These are phyloP conservation scores for Anguilla pacifica DNA, from an alignment of 2,797 vertebrate genomes.

Conservation along the genomic window DNA sequence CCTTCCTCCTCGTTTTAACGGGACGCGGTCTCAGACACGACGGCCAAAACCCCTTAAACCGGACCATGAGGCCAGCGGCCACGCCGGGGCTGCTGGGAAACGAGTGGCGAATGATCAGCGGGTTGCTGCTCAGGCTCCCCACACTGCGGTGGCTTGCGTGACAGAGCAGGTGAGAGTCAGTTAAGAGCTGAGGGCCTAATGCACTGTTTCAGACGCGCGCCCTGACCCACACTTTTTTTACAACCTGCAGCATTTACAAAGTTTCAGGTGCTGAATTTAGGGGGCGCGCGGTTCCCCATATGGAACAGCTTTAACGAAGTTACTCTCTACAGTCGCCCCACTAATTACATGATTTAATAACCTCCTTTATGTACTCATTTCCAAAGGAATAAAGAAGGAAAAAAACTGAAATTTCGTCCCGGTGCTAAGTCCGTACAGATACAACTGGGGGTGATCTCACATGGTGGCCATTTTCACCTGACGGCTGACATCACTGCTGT, in stretches of 20 bases:
- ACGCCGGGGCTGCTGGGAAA: too few relatives aligned
- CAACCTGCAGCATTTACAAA: slow-evolving; percentile 1
- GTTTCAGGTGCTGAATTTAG: slow-evolving; percentile 31
- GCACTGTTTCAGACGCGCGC: neutral
- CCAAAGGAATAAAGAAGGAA: neutral
- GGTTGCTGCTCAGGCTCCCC: too few relatives aligned
- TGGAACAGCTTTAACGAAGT: slow-evolving; percentile 31
- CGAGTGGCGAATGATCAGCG: too few relatives aligned
- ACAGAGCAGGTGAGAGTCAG: neutral
- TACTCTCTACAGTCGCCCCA: slow-evolving; percentile 15
- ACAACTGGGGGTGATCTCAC: neutral
- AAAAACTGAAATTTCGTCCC: neutral
- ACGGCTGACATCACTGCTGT: neutral
- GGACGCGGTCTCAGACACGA: neutral
- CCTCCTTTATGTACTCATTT: slow-evolving; percentile 24
- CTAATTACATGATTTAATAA: slow-evolving; percentile 35
- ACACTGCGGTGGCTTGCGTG: too few relatives aligned
- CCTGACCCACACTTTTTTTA: slow-evolving; percentile 1
- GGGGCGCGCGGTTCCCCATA: slow-evolving; percentile 14
- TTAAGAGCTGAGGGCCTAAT: neutral
- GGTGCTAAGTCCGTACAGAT: neutral
- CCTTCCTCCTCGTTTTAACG: neutral
- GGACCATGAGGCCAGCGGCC: too few relatives aligned
- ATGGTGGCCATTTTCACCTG: too few relatives aligned
- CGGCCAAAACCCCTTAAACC: neutral